Evolutionary conservation across 2,113 vertebrate species (phyloP), one percentile per base, ranked within the genome.

Genomic region (Megalops atlanticus): DNA sequence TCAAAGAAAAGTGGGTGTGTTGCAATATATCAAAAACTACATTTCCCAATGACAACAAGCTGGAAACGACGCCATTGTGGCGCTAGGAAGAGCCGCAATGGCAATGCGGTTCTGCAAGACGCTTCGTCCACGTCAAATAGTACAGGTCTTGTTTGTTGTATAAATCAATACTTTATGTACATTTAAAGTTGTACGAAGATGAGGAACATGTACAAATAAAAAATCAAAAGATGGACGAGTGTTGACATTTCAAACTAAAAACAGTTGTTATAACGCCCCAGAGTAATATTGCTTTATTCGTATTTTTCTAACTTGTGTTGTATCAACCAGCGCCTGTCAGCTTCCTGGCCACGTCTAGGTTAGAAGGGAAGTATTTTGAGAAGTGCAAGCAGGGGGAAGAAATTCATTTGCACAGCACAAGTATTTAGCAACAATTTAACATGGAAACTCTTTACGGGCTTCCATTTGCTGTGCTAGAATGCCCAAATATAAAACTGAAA

Each of bases 401-500:
- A 1, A 21, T 6, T 45, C n/a, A n/a, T 68, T 76, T 64, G 36
- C n/a, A 5, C 18, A 40, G 11, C 64, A n/a, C 0, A 12, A 10
- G 3, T 21, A 36, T 79, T 43, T 76, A 0, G 7, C 15, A 0
- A 10, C n/a, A 3, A 2, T 18, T 38, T 77, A 74, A 52, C 16
- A 98, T 99, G 98, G 97, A 99, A 93, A 93, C 93, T n/a, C 82
- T 99, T 33, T 95, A 95, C 89, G 94, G 96, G 24, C 52, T 99
- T 45, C 97, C 97, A 0, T 99, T 98, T 79, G 84, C 94, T 14
- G 95, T 99, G 83, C 94, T 99, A 8, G 96, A 98, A 87, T 98
- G 97, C 78, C 97, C 98, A 18, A 98, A 99, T 82, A 90, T 99
- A 79, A 99, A 99, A 85, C 95, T 99, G 85, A 99, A 99, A 94